These are phyloP conservation scores for Psittacula echo DNA, from an alignment of 2,797 vertebrate genomes.

Conservation along the genomic window DNA sequence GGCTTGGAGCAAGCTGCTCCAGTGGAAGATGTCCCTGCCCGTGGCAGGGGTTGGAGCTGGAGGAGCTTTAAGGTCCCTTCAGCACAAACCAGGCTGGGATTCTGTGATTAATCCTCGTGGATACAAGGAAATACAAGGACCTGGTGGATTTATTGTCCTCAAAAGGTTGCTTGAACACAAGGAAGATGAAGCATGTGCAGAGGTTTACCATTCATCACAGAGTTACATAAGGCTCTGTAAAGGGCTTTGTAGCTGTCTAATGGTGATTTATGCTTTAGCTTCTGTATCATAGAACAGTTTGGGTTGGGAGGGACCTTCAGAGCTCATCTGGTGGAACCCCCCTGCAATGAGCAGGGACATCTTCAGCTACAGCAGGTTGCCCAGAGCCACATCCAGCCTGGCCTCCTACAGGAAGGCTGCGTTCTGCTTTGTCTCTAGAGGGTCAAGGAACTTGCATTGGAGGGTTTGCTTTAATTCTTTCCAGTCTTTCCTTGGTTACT, in stretches of 20 bases:
- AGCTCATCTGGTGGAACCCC: background rate
- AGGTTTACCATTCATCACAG: rapidly evolving
- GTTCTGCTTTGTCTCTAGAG: background rate
- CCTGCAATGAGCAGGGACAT: background rate
- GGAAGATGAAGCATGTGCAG: background rate
- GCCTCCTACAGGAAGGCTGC: background rate
- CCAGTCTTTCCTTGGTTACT: background rate
- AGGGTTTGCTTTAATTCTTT: background rate
- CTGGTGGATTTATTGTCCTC: background rate
- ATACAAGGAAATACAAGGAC: background rate
- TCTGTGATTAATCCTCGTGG: background rate
- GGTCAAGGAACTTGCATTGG: background rate
- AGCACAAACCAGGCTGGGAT: background rate
- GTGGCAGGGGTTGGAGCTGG: background rate
- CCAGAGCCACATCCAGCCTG: background rate
- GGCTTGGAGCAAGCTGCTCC: background rate
- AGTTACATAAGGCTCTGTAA: background rate
- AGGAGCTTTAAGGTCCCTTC: background rate
- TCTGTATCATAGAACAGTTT: background rate
- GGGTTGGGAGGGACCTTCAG: background rate
- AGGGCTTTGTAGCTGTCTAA: background rate
- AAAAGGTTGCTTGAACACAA: background rate
- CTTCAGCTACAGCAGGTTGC: background rate
- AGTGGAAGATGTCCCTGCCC: background rate
- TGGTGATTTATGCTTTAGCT: background rate